A percentile compares a stretch with the other conserved stretches of the same genome.
phyloP scores from a whole-genome alignment of 2,888 invertebrate species.

The Rhamphomyia laevipes region DNA sequence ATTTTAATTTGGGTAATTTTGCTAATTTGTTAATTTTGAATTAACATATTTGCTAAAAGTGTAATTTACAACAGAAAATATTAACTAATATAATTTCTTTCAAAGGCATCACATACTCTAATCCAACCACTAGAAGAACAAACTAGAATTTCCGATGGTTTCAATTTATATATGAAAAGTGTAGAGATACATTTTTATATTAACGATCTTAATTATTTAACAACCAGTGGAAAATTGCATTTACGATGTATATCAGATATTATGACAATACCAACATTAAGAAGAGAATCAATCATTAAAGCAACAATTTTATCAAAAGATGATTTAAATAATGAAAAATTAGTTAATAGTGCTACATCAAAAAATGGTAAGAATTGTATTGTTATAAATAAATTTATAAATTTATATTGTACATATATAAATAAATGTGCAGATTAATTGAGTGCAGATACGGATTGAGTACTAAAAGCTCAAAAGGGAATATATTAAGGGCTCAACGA shows the following conservation, averaged over 20 bases:
- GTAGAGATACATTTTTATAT: conserved; percentile 34
- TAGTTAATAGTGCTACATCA: conserved; percentile 22
- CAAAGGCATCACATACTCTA: conserved; percentile 29
- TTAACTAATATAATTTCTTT: neutral
- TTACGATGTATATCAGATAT: conserved; percentile 34
- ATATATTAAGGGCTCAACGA: too few relatives aligned
- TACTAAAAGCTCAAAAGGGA: too few relatives aligned
- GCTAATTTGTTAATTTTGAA: too few relatives aligned
- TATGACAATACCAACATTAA: conserved; percentile 26
- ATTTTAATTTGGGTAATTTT: too few relatives aligned
- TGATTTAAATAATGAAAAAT: conserved; percentile 34
- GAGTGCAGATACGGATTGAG: too few relatives aligned
- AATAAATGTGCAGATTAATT: too few relatives aligned
- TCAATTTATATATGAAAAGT: conserved; percentile 31
- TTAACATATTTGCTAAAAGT: too few relatives aligned
- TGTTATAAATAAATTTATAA: too few relatives aligned
- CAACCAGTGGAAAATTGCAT: conserved; percentile 30
- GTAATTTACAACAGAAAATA: too few relatives aligned
- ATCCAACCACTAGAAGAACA: conserved; percentile 35
- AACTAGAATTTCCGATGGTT: conserved; percentile 32
- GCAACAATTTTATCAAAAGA: conserved; percentile 33
- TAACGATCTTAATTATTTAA: conserved; percentile 33
- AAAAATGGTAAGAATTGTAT: conserved; percentile 12
- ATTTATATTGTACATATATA: too few relatives aligned
- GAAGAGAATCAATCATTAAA: conserved; percentile 27